Conservation (phyloP, 2,113 vertebrate genomes). For the Gadus macrocephalus region DNA sequence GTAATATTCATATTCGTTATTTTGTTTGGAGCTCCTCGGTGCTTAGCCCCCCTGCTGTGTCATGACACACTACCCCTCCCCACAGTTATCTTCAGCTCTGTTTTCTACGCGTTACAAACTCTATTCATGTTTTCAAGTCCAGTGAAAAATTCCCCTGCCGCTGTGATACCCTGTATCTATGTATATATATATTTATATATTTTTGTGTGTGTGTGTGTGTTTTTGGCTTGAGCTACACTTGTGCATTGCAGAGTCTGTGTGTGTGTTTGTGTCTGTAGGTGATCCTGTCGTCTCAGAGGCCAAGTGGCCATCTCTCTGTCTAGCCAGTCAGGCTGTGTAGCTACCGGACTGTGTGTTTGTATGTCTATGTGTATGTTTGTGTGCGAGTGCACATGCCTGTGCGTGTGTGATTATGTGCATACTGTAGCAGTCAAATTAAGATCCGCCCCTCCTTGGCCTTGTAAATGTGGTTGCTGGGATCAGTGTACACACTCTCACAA, state of each 20-base stretch:
- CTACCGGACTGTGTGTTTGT: constrained; percentile 50
- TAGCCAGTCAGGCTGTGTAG: constrained; percentile 41
- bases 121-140: constrained; percentile 32
- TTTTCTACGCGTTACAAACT: constrained; percentile 37
- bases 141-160: constrained; percentile 32
- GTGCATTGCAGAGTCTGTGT: constrained; percentile 24
- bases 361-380: constrained; percentile 6
- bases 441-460: constrained; percentile 54
- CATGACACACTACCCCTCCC: constrained; percentile 48
- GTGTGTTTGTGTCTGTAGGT: constrained; percentile 24
- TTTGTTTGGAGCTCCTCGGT: too few relatives aligned
- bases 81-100: constrained; percentile 55
- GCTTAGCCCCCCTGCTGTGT: constrained; percentile 55
- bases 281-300: constrained; percentile 55
- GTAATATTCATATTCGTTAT: too few relatives aligned
- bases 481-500: constrained; percentile 55
- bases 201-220: constrained; percentile 55
- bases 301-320: constrained; percentile 47
- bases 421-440: constrained; percentile 43
- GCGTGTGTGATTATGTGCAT: neutral
- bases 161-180: neutral
- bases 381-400: constrained; percentile 3
- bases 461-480: constrained; percentile 64
- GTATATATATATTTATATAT: neutral
- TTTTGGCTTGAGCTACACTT: constrained; percentile 4